Evolutionary conservation across 2,888 invertebrate species (phyloP), one percentile per base, ranked within the genome.

Genomic region (Hipparchia sbordonii): DNA sequence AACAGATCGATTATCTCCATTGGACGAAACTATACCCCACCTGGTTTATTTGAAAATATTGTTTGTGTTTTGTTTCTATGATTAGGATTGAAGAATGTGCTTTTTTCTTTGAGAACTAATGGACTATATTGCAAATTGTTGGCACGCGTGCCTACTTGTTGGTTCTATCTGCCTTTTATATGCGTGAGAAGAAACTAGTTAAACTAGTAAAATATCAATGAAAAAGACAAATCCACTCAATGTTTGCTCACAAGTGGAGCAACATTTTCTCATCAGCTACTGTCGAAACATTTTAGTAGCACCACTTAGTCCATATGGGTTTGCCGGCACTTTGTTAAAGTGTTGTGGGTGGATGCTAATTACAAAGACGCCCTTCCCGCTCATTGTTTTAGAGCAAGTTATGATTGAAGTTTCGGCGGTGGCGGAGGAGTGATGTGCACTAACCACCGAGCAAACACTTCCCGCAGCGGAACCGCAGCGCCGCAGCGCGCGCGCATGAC

Each of bases 321-420:
- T 79, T 79, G 84, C 85, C 90, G 91, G 89, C 86, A 86, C 87
- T 86, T 88, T 84, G 87, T 88, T 87, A 88, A 86, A 86, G 84
- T 84, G 82, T 84, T 85, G 91, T 93, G 88, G 92, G 92, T 89
- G 90, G 90, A 87, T 87, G 92, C 89, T 93, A 93, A 93, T 93
- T 93, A 88, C 80, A 81, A 84, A 92, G 89, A 91, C 90, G 88
- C 92, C 91, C 90, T 91, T 89, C 87, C 88, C 89, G 92, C 90
- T 93, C 89, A 93, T 93, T 92, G 93, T 93, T 93, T 93, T 92
- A 92, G 92, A 92, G 92, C 89, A 91, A 84, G 85, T 90, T 87
- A 93, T 93, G 92, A 93, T 93, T 92, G 92, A 93, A 91, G 92
- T 91, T 89, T 88, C 87, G 91, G 88, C 89, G 89, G 88, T 84